These are phyloP conservation scores for Chrysoperla carnea DNA, from an alignment of 1,140 invertebrate species.

Conservation along the genomic window DNA sequence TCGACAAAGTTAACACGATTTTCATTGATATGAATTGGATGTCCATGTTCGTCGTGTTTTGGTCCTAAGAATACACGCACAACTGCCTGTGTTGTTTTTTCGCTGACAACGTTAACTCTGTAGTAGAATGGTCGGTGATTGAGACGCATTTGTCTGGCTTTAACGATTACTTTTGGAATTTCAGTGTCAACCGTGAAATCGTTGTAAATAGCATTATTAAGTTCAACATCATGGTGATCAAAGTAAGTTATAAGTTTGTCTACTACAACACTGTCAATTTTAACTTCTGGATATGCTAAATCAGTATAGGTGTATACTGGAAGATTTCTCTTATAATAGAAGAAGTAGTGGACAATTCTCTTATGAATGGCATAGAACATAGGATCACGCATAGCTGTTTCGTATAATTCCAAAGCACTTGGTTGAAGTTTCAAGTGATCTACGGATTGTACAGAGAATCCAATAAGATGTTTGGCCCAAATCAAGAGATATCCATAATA, in stretches of 20 bases:
- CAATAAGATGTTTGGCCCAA: slow-evolving; percentile 24
- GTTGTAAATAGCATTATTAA: slow-evolving; percentile 39
- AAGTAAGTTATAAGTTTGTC: slow-evolving; percentile 52
- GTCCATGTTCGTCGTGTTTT: slow-evolving; percentile 38
- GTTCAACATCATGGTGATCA: slow-evolving; percentile 45
- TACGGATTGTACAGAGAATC: slow-evolving; percentile 19
- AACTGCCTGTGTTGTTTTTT: slow-evolving; percentile 29
- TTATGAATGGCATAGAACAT: slow-evolving; percentile 44
- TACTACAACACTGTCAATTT: slow-evolving; percentile 38
- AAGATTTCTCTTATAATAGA: slow-evolving; percentile 29
- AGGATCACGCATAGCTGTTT: slow-evolving; percentile 45
- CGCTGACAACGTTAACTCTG: slow-evolving; percentile 34
- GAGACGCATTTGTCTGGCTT: slow-evolving; percentile 23
- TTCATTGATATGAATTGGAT: slow-evolving; percentile 24
- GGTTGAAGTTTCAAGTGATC: slow-evolving; percentile 24
- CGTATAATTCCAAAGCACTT: slow-evolving; percentile 29
- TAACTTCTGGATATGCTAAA: slow-evolving; percentile 33
- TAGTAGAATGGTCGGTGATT: slow-evolving; percentile 48
- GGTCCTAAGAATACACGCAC: slow-evolving; percentile 51
- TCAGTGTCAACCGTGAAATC: slow-evolving; percentile 8
- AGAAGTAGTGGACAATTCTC: slow-evolving; percentile 31
- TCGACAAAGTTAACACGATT: slow-evolving; percentile 41
- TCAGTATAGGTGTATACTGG: slow-evolving; percentile 38
- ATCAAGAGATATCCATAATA: slow-evolving; percentile 27
- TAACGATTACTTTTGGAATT: slow-evolving; percentile 12